Base-by-base conservation (phyloP, 2,113 vertebrate species). In the Austrofundulus limnaeus region DNA sequence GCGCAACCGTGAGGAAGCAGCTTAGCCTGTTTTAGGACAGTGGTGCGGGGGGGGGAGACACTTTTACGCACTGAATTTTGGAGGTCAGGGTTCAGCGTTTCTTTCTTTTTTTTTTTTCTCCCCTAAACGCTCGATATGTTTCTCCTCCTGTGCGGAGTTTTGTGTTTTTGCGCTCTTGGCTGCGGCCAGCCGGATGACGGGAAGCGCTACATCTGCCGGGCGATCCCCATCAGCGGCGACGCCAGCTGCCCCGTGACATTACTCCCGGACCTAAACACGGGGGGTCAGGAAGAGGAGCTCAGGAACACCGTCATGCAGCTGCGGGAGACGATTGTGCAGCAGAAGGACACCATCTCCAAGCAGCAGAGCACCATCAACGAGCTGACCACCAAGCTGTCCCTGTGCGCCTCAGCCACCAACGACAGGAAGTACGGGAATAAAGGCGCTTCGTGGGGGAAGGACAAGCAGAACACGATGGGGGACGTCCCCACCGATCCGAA, bases 351-450 rank as follows among this genome's bases (percentile, higher is more conserved):
- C 0, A 94, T 98, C 55, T 92, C 94, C 14, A 94, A 92, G 63
- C 97, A 99, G 78, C 86, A 93, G 23, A 95, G 94, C 21, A 92
- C 96, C 43, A 97, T 99, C 86, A 93, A 94, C 65, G 96, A 98
- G 87, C 90, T 99, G 50, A 97, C 95, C 2, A 92, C 91, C 70
- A 99, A 99, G 84, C 91, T 98, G 55, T 93, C 92, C 64, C 93
- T 94, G 10, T 99, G 96, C 75, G 96, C 96, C 70, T 81, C 90
- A 5, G 75, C 91, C 37, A 80, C 90, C 0, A 86, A 87, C 19
- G 82, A 88, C 8, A 91, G 91, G 81, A 93, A 88, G 72, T 82
- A 88, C 42, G 83, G 77, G 17, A 34, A 34, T 10, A 88, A 83
- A 49, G 8, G 71, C 11, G 92, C 84, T 0, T 51, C 89, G 0